Percentiles rank a stretch among this genome's conserved stretches.
These are phyloP conservation scores for Drosophila tristis DNA, from an alignment of 1,140 invertebrate genomes.

Conservation along the genomic window DNA sequence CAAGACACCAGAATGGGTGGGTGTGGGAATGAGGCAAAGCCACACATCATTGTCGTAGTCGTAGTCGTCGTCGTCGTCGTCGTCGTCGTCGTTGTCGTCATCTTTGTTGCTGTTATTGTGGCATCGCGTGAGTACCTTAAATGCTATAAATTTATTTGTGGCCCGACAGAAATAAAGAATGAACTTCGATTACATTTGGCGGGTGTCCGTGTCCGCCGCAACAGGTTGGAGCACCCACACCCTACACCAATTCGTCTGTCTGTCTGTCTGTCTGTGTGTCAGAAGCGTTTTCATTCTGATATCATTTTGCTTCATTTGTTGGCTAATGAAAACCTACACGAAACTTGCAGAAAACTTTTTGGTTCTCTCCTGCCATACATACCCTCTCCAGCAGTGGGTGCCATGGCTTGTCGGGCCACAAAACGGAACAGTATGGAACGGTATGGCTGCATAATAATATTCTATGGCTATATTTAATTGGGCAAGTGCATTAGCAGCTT, in stretches of 20 bases:
- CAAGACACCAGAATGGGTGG: not conserved
- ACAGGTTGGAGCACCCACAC: conserved; percentile 48
- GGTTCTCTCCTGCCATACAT: not conserved
- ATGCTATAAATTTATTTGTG: conserved; percentile 76
- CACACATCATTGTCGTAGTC: conserved; percentile 20
- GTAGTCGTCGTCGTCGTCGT: conserved; percentile 5
- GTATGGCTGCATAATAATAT: no score
- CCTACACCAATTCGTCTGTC: not conserved
- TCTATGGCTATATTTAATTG: not conserved
- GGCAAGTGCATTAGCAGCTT: no score
- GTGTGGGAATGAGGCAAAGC: conserved; percentile 1
- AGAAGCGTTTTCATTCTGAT: conserved; percentile 48
- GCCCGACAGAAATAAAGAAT: conserved; percentile 59
- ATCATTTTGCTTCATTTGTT: conserved; percentile 57
- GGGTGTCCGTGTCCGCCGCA: conserved; percentile 30
- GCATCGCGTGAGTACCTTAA: conserved; percentile 74
- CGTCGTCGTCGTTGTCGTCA: not conserved
- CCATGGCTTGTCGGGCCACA: not conserved
- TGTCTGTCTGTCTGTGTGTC: conserved; percentile 4
- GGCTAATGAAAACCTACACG: conserved; percentile 77
- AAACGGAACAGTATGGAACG: no score
- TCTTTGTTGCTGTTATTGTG: conserved; percentile 8
- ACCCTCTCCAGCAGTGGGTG: conserved; percentile 1
- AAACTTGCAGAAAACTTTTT: conserved; percentile 64
- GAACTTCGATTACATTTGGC: conserved; percentile 71